Conservation (phyloP, 2,797 vertebrate genomes). For the Channa striata region DNA sequence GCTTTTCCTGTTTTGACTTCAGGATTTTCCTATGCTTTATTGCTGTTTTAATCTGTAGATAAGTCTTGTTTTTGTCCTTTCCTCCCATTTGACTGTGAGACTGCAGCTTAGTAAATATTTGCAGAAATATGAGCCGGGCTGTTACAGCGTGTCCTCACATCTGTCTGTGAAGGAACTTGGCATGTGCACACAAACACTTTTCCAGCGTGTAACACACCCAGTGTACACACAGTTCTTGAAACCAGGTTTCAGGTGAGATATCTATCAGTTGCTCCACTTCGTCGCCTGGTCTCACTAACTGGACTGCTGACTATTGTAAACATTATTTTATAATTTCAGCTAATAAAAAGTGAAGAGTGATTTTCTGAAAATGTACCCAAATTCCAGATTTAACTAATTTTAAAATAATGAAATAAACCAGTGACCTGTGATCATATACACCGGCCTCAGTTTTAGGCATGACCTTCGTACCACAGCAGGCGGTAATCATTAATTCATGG, state of each 20-base stretch:
- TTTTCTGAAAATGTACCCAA: background rate
- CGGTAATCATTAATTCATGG: slow-evolving; percentile 13
- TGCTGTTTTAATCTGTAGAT: background rate
- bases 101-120: slow-evolving; percentile 68
- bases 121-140: slow-evolving; percentile 26
- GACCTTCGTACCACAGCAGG: background rate
- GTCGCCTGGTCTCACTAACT: slow-evolving; percentile 6
- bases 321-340: background rate
- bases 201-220: background rate
- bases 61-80: background rate
- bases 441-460: background rate
- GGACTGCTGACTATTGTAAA: background rate
- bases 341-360: background rate
- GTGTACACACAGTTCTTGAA: slow-evolving; percentile 2
- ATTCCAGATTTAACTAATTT: background rate
- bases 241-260: slow-evolving; percentile 36
- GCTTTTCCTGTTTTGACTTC: background rate
- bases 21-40: background rate
- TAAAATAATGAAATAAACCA: background rate
- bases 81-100: slow-evolving; percentile 14
- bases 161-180: background rate
- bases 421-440: background rate
- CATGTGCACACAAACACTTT: background rate
- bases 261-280: background rate
- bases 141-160: slow-evolving; percentile 10